These are phyloP conservation scores for Borostomias antarcticus DNA, from an alignment of 2,797 vertebrate species.

Conservation along the genomic window DNA sequence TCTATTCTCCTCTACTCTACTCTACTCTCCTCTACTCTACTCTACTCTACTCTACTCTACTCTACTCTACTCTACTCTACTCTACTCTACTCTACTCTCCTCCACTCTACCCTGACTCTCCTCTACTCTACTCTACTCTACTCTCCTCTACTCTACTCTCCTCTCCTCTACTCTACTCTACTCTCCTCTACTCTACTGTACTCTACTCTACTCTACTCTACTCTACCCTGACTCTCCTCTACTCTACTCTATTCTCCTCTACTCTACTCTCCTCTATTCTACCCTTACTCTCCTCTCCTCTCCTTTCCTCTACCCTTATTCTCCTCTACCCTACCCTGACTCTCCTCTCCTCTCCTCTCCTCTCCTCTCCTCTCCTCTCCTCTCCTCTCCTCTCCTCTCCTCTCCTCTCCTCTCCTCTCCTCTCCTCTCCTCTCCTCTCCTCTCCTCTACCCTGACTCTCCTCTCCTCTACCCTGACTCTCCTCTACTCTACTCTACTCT, in stretches of 20 bases:
- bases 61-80: background rate
- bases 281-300: background rate
- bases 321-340: no score
- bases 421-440: no score
- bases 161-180: background rate
- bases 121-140: background rate
- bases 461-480: no score
- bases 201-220: background rate
- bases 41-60: background rate
- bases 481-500: no score
- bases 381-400: conserved; percentile 41
- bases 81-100: no score
- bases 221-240: background rate
- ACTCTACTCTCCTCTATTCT: background rate
- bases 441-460: no score
- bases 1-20: background rate
- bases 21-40: background rate
- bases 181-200: background rate
- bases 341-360: background rate
- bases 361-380: background rate
- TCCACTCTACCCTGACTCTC: background rate
- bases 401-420: background rate
- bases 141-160: background rate
- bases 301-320: background rate
- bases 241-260: no score